Evolutionary conservation across 2,888 invertebrate species (phyloP).

Genomic region (Melanostoma mellinum): DNA sequence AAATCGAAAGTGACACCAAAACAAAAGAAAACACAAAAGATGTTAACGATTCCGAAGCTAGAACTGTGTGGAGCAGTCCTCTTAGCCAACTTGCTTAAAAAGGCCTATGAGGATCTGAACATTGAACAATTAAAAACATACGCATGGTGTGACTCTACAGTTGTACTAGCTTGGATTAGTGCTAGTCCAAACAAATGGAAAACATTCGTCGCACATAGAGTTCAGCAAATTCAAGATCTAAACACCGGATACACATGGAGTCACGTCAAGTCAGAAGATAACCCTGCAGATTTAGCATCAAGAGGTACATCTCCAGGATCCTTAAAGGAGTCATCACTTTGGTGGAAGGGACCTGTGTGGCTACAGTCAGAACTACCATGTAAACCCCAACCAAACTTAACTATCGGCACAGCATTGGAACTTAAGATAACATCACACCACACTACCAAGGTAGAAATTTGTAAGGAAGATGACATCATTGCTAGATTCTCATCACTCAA

Average conservation of each 20-base stretch:
- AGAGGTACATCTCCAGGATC: too few relatives aligned
- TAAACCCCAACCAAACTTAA: neutral
- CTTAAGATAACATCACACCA: neutral
- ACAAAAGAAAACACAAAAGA: neutral
- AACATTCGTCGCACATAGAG: neutral
- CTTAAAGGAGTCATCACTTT: too few relatives aligned
- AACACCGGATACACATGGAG: neutral
- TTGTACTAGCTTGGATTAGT: neutral
- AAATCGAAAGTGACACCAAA: neutral
- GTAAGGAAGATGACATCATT: constrained; percentile 1
- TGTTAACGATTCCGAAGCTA: neutral
- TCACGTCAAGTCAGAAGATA: too few relatives aligned
- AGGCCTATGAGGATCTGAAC: neutral
- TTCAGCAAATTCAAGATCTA: neutral
- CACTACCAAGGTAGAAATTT: neutral
- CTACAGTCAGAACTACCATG: neutral
- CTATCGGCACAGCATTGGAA: neutral
- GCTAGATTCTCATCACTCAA: neutral
- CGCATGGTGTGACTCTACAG: neutral
- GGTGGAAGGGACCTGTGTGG: neutral
- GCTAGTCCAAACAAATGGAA: neutral
- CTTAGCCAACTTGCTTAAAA: neutral
- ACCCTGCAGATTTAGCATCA: too few relatives aligned
- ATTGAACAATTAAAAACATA: neutral
- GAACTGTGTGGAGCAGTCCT: constrained; percentile 11